phyloP scores from a whole-genome alignment of 2,888 invertebrate genomes.

The Stenoptilia bipunctidactyla region DNA sequence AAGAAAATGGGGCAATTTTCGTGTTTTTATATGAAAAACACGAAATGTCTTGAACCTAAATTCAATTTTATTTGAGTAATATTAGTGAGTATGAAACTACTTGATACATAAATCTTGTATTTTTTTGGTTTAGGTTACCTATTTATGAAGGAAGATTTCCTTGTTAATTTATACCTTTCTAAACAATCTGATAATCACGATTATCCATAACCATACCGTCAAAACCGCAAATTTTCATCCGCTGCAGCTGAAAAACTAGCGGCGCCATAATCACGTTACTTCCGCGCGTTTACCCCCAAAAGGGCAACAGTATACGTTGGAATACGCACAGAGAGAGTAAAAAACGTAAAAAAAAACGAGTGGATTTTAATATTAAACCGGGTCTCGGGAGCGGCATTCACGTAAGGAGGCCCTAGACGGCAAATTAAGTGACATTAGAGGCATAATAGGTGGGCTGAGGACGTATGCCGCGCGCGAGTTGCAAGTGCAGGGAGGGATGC shows the following conservation, averaged over 20 bases:
- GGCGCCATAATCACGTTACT: constrained; percentile 56
- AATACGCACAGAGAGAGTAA: constrained; percentile 26
- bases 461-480: constrained; percentile 50
- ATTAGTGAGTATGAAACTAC: no score
- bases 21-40: no score
- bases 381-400: constrained; percentile 56
- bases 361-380: constrained; percentile 64
- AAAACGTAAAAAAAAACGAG: constrained; percentile 48
- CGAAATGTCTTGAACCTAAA: no score
- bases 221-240: no score
- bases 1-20: no score
- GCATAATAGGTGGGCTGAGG: constrained; percentile 56
- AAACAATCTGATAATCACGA: no score
- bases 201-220: no score
- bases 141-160: no score
- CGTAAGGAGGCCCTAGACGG: constrained; percentile 64
- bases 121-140: no score
- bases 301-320: constrained; percentile 58
- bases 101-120: no score
- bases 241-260: constrained; percentile 29
- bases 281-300: constrained; percentile 59
- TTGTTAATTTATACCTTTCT: no score
- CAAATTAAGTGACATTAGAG: constrained; percentile 69
- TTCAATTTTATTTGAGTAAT: no score
- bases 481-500: constrained; percentile 36